Conservation (phyloP, 2,797 vertebrate genomes). For the Muscicapa striata region DNA sequence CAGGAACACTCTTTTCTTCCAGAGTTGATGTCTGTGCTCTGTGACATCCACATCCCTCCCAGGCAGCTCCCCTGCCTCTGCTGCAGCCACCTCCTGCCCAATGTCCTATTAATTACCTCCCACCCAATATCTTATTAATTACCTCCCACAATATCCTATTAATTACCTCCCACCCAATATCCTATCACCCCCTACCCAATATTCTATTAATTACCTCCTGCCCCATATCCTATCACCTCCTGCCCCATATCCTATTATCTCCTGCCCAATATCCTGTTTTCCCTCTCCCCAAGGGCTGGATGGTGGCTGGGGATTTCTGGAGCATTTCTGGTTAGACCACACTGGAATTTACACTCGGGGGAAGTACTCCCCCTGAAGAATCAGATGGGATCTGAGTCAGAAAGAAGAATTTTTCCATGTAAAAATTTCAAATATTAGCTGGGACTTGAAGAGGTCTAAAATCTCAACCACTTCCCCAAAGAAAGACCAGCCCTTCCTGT, state of each 20-base stretch:
- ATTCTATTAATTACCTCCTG: no score
- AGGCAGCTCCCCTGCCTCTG: not conserved
- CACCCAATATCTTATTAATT: no score
- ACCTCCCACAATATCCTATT: no score
- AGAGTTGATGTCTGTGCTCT: rapidly evolving
- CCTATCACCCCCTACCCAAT: no score
- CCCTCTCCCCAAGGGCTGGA: no score
- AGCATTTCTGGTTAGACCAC: no score
- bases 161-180: no score
- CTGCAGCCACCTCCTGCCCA: not conserved
- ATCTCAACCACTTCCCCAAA: not conserved
- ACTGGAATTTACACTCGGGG: not conserved
- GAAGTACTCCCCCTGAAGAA: not conserved
- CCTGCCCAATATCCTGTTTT: no score
- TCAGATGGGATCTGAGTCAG: not conserved
- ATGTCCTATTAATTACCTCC: no score
- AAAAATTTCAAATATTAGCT: not conserved
- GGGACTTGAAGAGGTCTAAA: not conserved
- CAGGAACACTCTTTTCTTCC: not conserved
- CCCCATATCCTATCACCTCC: no score
- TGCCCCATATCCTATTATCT: no score
- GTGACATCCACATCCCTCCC: rapidly evolving
- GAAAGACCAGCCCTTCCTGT: not conserved
- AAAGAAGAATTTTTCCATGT: not conserved
- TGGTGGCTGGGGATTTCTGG: no score